Percentiles rank a stretch among this genome's conserved stretches.
phyloP scores from a whole-genome alignment of 2,888 invertebrate genomes.

The Trichopria drosophilae region DNA sequence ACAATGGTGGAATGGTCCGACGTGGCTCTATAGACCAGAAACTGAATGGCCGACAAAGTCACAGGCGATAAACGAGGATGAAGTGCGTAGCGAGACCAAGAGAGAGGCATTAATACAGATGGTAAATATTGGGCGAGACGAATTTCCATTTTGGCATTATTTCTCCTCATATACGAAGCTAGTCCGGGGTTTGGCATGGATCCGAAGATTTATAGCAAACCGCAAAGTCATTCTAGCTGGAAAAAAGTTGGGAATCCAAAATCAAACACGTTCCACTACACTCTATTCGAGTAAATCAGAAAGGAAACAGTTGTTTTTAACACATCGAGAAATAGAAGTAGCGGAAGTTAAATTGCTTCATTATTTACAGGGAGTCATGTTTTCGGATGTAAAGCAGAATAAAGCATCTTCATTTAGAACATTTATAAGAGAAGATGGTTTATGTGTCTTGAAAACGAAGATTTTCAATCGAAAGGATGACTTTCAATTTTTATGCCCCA shows the following conservation, averaged over 20 bases:
- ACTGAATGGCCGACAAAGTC: conserved; percentile 6
- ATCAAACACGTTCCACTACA: too few relatives aligned
- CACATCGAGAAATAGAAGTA: conserved; percentile 14
- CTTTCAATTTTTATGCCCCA: conserved; percentile 36
- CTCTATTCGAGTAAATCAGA: conserved; percentile 5
- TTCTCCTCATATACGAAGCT: conserved; percentile 32
- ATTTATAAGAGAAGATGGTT: conserved; percentile 11
- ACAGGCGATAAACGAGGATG: conserved; percentile 9
- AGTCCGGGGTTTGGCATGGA: conserved; percentile 37
- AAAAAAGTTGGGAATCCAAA: too few relatives aligned
- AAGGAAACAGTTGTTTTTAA: conserved; percentile 17
- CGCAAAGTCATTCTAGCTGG: too few relatives aligned
- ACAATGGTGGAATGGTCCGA: conserved; percentile 48
- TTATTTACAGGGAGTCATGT: conserved; percentile 17
- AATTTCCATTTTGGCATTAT: neutral
- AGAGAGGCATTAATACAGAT: conserved; percentile 4
- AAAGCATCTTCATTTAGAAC: conserved; percentile 12
- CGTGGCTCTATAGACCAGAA: conserved; percentile 35
- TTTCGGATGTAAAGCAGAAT: conserved; percentile 11
- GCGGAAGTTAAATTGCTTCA: conserved; percentile 10
- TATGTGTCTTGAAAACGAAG: conserved; percentile 37
- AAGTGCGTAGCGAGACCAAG: conserved; percentile 12
- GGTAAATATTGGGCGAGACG: neutral
- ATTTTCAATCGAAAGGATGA: conserved; percentile 34
- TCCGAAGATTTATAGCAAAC: conserved; percentile 20